Base-by-base conservation (phyloP, 2,888 invertebrate species). In the Chalcis sispes region DNA sequence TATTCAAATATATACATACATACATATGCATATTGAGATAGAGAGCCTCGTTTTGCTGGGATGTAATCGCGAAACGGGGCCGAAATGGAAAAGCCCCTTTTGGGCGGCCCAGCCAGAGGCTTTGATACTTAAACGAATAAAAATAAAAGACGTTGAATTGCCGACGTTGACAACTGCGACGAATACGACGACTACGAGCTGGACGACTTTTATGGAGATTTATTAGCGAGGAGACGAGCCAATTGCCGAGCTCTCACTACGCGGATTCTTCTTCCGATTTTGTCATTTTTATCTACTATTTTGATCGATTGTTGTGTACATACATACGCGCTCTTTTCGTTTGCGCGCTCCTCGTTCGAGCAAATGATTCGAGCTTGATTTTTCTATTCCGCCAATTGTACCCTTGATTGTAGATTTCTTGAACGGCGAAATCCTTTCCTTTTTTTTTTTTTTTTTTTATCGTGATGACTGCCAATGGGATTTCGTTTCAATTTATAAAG, bases 101-200 rank as follows among this genome's bases (percentile, higher is more conserved):
- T 8, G 27, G 5, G 36, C 40, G 29, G 64, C 48, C 36, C 62
- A 54, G 65, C 54, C n/a, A 46, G 67, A 77, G 72, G 76, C 72
- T 77, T 69, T 52, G 76, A 72, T 72, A 77, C 72, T 77, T 72
- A 67, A 77, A 27, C n/a, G n/a, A n/a, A n/a, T n/a, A 27, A 32
- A 23, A 23, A 15, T 18, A 42, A 46, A 54, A 29, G 18, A 10
- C 18, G 36, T 13, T 2, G n/a, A n/a, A n/a, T 15, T 25, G 59
- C 29, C 29, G 13, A 36, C 32, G 74, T 15, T 25, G 59, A 20
- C 29, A 5, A 36, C 32, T 67, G 23, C 52, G 42, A 40, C 42
- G 72, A 72, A 46, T 27, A 61, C 46, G 18, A 42, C 54, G 29
- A 42, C 25, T 27, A 40, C 18, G 29, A 18, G 29, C 36, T 25